Evolutionary conservation across 2,888 invertebrate species (phyloP), one percentile per base, ranked within the genome.

Genomic region (Saturnia pavonia): DNA sequence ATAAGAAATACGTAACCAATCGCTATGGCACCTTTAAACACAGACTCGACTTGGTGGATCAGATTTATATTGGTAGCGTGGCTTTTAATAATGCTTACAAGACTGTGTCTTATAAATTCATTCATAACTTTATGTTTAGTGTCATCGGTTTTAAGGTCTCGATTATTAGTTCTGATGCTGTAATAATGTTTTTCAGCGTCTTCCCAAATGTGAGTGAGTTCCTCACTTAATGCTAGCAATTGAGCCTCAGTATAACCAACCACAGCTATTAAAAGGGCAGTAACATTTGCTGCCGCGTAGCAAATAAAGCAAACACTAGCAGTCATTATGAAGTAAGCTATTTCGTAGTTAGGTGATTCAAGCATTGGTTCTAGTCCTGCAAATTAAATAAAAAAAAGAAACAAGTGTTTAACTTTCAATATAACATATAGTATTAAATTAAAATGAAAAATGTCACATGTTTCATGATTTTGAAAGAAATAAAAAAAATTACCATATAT

Each of bases 221-320:
- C 89, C 73, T 84, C 73, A 34, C 84, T 82, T 3, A 90, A 74
- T 14, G 88, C 82, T 1, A 84, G 70, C 75, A 89, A 84, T 73
- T 89, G 88, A 0, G 87, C 86, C 74, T 90, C 90, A 0, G 79
- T 79, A 72, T 87, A 90, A 0, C 90, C 90, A 1, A 79, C 76
- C 25, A 85, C 71, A 34, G 86, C 75, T 22, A 90, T 84, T 3
- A 87, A 76, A 43, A 89, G 80, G 2, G 82, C 82, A 0, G 84
- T 83, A 25, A 88, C 79, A 69, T 80, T 86, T 3, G 87, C 83
- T 3, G 86, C 78, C 0, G 80, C 71, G 71, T 85, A 88, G 27
- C 79, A 78, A 0, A 81, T 80, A 54, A 83, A 84, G n/a, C 75
- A 72, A 0, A 80, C 76, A 0, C 79, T 81, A 0, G 75, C 65